A percentile compares a stretch with the other conserved stretches of the same genome.
phyloP scores from a whole-genome alignment of 2,797 vertebrate species.

The Acanthornis magna region DNA sequence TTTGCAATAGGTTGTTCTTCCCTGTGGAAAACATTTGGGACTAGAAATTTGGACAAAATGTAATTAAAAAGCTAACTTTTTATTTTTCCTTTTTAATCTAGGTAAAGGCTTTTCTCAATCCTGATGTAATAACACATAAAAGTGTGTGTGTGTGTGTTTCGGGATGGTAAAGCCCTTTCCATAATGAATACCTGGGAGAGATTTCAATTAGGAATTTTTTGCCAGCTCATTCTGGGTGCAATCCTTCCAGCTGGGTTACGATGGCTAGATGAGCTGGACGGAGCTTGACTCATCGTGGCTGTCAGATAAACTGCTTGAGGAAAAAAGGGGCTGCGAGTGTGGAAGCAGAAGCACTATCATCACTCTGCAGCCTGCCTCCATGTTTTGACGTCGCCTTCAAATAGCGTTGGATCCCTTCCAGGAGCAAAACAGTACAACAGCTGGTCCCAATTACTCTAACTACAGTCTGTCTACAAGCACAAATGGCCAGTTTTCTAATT shows the following conservation, averaged over 20 bases:
- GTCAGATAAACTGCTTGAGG: constrained; percentile 49
- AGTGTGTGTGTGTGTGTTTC: neutral
- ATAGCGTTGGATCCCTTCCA: constrained; percentile 75
- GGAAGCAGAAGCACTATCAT: neutral
- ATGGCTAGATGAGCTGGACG: constrained; percentile 35
- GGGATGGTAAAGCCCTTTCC: neutral
- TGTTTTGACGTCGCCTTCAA: constrained; percentile 69
- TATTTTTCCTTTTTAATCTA: neutral
- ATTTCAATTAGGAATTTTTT: neutral
- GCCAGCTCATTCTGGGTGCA: neutral
- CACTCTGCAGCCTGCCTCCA: constrained; percentile 32
- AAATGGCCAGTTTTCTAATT: constrained; percentile 71
- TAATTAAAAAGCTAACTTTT: neutral
- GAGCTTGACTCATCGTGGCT: constrained; percentile 51
- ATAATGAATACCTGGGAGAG: neutral
- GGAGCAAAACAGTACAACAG: constrained; percentile 77
- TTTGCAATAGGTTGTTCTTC: neutral
- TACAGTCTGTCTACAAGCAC: constrained; percentile 63
- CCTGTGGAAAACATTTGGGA: neutral
- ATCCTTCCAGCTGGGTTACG: constrained; percentile 45
- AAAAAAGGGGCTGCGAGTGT: constrained; percentile 26
- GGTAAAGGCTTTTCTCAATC: neutral
- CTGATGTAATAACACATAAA: neutral
- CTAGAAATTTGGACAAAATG: neutral
- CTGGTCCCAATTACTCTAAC: constrained; percentile 85